Evolutionary conservation across 1,140 invertebrate species (phyloP).

Genomic region (Panagrolaimus sp.): DNA sequence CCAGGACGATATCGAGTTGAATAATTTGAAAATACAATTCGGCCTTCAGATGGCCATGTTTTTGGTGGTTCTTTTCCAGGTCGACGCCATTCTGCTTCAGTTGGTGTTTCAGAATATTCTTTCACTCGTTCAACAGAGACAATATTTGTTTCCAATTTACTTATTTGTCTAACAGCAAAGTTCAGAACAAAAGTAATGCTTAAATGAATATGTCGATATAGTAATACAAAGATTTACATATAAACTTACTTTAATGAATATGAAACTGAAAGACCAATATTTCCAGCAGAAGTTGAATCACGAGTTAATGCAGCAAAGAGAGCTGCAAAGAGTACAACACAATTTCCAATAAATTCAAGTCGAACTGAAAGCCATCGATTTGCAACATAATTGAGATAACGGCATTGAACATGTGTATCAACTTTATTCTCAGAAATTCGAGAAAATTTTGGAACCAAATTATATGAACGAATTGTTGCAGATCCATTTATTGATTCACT

Average conservation of each 20-base stretch:
- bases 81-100: constrained; percentile 58
- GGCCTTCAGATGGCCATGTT: constrained; percentile 60
- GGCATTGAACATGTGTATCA: constrained; percentile 62
- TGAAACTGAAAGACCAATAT: constrained; percentile 59
- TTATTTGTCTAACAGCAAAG: constrained; percentile 91
- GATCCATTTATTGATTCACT: constrained; percentile 61
- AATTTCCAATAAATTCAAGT: constrained; percentile 63
- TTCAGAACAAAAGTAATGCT: constrained; percentile 62
- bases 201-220: constrained; percentile 56
- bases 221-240: not conserved
- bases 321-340: constrained; percentile 63
- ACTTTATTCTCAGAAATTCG: constrained; percentile 59
- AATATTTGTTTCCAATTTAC: constrained; percentile 93
- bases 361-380: constrained; percentile 62
- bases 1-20: constrained; percentile 61
- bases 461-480: constrained; percentile 64
- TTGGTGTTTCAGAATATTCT: constrained; percentile 79
- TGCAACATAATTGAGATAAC: constrained; percentile 52
- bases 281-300: constrained; percentile 55
- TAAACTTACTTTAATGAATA: constrained; percentile 59
- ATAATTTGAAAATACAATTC: constrained; percentile 59
- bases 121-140: constrained; percentile 90
- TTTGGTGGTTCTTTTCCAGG: constrained; percentile 30
- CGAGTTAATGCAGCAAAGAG: constrained; percentile 60
- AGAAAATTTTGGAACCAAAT: constrained; percentile 61